Evolutionary conservation across 2,113 vertebrate species (phyloP).

Genomic region (Sorex fumeus): DNA sequence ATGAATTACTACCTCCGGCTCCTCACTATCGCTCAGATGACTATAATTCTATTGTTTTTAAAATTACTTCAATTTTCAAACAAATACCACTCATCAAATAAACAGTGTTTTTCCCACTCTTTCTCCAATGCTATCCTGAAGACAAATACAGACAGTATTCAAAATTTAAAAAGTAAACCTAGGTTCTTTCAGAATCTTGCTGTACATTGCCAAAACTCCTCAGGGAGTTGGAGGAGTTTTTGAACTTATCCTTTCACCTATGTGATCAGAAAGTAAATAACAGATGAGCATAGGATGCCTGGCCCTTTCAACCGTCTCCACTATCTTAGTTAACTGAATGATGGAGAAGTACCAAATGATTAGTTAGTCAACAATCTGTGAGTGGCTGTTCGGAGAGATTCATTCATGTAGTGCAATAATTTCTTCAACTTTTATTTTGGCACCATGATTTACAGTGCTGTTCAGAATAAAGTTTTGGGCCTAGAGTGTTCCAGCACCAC

Average conservation of each 20-base stretch:
- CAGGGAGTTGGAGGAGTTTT: slow-evolving; percentile 28
- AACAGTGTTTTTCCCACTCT: slow-evolving; percentile 51
- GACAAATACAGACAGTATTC: slow-evolving; percentile 40
- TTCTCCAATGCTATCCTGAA: slow-evolving; percentile 62
- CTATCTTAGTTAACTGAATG: neutral
- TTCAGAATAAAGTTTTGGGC: no score
- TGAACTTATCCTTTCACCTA: neutral
- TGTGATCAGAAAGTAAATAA: neutral
- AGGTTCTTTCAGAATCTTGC: slow-evolving; percentile 6
- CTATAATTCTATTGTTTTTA: slow-evolving; percentile 67
- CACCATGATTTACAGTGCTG: no score
- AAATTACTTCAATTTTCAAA: slow-evolving; percentile 80
- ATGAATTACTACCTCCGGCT: slow-evolving; percentile 34
- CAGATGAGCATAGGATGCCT: neutral
- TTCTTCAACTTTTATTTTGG: no score
- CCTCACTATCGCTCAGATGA: slow-evolving; percentile 64
- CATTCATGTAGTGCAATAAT: neutral
- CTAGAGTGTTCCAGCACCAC: no score
- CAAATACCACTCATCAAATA: slow-evolving; percentile 64
- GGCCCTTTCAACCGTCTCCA: neutral
- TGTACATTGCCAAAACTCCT: neutral
- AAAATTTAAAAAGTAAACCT: slow-evolving; percentile 32
- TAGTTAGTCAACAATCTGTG: neutral
- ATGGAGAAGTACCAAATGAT: neutral
- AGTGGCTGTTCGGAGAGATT: neutral